Evolutionary conservation across 1,140 invertebrate genomes (phyloP).

Genomic region (Radopholus similis): DNA sequence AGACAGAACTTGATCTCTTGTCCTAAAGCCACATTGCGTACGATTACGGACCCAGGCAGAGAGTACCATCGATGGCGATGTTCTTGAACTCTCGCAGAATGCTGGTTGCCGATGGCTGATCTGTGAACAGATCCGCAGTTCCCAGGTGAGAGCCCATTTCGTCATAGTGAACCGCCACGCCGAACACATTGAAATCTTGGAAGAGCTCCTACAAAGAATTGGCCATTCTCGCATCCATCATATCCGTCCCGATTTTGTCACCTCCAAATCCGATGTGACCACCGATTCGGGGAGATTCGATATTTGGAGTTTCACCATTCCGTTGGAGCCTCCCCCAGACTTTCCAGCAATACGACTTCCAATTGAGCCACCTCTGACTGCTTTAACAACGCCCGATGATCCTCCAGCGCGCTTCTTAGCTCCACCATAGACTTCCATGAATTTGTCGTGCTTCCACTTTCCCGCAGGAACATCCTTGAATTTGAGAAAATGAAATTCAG

Average conservation of each 20-base stretch:
- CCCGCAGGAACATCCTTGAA: slow-evolving; percentile 22
- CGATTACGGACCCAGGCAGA: no score
- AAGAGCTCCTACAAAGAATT: slow-evolving; percentile 27
- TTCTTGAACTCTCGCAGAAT: slow-evolving; percentile 30
- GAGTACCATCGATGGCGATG: slow-evolving; percentile 33
- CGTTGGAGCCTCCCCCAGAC: background rate
- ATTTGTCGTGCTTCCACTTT: slow-evolving; percentile 32
- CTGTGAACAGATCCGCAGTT: slow-evolving; percentile 28
- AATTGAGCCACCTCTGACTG: slow-evolving; percentile 10
- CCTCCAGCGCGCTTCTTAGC: background rate
- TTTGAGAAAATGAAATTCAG: background rate
- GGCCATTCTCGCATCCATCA: background rate
- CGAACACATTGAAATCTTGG: slow-evolving; percentile 32
- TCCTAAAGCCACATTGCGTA: no score
- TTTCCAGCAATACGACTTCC: slow-evolving; percentile 9
- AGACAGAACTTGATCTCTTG: slow-evolving; percentile 34
- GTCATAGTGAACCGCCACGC: slow-evolving; percentile 32
- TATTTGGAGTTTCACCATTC: slow-evolving; percentile 28
- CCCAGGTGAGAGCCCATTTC: slow-evolving; percentile 24
- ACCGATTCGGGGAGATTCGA: slow-evolving; percentile 29
- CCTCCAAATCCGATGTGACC: slow-evolving; percentile 33
- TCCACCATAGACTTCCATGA: slow-evolving; percentile 20
- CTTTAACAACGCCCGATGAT: background rate
- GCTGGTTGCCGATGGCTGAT: slow-evolving; percentile 13
- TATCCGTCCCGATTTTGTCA: background rate